Percentiles rank a stretch among this genome's conserved stretches.
phyloP scores from a whole-genome alignment of 92 coral and sea anemone species.

The Metridium senile region DNA sequence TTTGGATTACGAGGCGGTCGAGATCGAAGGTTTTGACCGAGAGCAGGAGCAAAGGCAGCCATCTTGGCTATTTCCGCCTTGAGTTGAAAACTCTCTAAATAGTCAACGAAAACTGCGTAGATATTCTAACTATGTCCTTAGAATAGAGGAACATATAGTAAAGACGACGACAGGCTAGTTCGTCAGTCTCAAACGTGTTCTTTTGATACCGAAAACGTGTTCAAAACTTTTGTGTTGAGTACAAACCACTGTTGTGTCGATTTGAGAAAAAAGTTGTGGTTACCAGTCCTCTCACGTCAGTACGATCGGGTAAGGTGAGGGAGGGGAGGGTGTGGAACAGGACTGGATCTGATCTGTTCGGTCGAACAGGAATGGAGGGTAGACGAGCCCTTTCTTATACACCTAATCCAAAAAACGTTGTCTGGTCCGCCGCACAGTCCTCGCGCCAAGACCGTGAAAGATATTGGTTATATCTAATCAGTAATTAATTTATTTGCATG shows the following conservation, averaged over 20 bases:
- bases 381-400: too few species aligned
- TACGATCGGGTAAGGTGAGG: neutral
- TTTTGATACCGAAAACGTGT: conserved; percentile 1
- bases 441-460: too few species aligned
- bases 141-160: neutral
- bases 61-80: conserved; percentile 30
- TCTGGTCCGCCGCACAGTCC: too few species aligned
- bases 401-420: too few species aligned
- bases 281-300: neutral
- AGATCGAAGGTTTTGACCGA: conserved; percentile 57
- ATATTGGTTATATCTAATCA: too few species aligned
- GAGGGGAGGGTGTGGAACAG: conserved; percentile 2
- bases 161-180: neutral
- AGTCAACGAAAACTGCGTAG: neutral
- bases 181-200: neutral
- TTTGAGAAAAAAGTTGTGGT: conserved; percentile 10
- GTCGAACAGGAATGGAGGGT: too few species aligned
- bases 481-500: too few species aligned
- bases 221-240: conserved; percentile 2
- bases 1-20: conserved; percentile 70
- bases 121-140: neutral
- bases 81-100: neutral
- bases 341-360: too few species aligned
- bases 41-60: conserved; percentile 63
- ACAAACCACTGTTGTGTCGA: neutral